Percentiles rank a stretch among this genome's conserved stretches.
Evolutionary conservation across 2,113 vertebrate species (phyloP).

Genomic region (Psilopsiagon aurifrons): DNA sequence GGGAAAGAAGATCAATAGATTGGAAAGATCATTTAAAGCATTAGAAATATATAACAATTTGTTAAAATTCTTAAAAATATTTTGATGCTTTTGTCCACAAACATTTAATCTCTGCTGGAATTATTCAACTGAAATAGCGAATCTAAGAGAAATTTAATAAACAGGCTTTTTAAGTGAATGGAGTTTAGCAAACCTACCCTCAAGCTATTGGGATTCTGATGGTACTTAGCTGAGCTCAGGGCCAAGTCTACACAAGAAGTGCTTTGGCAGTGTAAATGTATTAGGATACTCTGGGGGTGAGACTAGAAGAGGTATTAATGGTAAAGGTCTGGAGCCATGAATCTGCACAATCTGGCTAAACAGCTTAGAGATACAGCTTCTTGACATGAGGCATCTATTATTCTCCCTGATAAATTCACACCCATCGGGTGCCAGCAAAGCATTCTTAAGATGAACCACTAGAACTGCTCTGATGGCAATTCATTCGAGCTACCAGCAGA

Average conservation of each 20-base stretch:
- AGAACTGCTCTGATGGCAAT: neutral
- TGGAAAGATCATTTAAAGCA: neutral
- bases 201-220: neutral
- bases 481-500: neutral
- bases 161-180: neutral
- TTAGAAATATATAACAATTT: neutral
- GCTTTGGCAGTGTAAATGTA: neutral
- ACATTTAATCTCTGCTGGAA: neutral
- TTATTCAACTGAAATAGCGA: neutral
- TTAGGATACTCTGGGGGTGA: neutral
- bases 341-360: neutral
- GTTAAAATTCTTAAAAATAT: neutral
- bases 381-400: neutral
- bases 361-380: neutral
- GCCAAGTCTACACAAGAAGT: neutral
- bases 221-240: neutral
- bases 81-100: neutral
- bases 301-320: neutral
- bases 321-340: neutral
- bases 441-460: neutral
- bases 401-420: neutral
- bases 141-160: neutral
- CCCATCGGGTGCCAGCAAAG: neutral
- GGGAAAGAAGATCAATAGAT: neutral
- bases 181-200: neutral